Evolutionary conservation across 2,888 invertebrate species (phyloP).

Genomic region (Myathropa florea): DNA sequence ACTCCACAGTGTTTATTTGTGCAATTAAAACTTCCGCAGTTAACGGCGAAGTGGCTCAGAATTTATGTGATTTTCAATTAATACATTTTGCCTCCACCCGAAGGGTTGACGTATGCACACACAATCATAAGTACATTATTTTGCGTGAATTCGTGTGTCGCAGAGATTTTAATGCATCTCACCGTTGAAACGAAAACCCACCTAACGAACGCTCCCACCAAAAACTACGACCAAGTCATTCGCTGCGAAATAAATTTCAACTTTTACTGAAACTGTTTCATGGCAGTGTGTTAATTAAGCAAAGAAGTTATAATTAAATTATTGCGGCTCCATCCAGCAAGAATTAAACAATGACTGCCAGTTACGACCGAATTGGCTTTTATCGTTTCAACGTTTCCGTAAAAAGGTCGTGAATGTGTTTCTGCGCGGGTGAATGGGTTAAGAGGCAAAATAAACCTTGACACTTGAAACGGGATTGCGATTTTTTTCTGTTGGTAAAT

Average conservation of each 20-base stretch:
- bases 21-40: not conserved
- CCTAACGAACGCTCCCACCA: not conserved
- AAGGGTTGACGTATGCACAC: not conserved
- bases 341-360: not conserved
- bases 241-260: not conserved
- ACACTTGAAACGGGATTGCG: not conserved
- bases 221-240: not conserved
- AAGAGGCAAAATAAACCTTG: not conserved
- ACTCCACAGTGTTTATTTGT: not conserved
- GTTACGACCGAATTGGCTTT: not conserved
- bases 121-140: not conserved
- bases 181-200: not conserved
- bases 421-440: not conserved
- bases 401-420: not conserved
- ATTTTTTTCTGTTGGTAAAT: not conserved
- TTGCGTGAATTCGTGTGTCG: not conserved
- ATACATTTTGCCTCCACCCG: not conserved
- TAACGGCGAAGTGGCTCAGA: not conserved
- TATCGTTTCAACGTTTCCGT: not conserved
- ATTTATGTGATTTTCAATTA: not conserved
- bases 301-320: not conserved
- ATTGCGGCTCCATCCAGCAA: not conserved
- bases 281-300: not conserved
- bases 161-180: not conserved
- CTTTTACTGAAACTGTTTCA: not conserved